These are phyloP conservation scores for Brachystomella parvula DNA, from an alignment of 1,140 invertebrate genomes.

Conservation along the genomic window DNA sequence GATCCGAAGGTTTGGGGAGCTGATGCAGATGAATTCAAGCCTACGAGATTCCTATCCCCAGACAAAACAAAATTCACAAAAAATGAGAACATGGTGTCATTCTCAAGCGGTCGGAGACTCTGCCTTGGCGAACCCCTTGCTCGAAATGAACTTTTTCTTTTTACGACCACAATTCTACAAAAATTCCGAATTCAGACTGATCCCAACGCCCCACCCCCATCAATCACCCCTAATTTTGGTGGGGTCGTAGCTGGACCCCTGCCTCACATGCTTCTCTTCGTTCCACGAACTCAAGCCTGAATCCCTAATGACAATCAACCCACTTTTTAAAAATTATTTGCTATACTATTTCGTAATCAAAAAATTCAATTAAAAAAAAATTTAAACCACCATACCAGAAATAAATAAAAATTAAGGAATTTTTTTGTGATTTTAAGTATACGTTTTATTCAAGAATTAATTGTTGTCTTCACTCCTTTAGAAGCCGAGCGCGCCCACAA, in stretches of 20 bases:
- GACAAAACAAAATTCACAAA: slow-evolving; percentile 23
- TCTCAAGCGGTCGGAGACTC: slow-evolving; percentile 16
- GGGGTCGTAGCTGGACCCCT: neutral
- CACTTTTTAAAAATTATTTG: neutral
- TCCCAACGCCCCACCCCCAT: neutral
- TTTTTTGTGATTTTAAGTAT: neutral
- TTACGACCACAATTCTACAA: slow-evolving; percentile 13
- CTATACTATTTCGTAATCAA: neutral
- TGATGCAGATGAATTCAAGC: slow-evolving; percentile 43
- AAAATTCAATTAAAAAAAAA: neutral
- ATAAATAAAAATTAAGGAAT: neutral
- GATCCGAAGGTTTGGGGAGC: slow-evolving; percentile 44
- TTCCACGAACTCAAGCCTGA: neutral
- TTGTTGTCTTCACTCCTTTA: too few species aligned
- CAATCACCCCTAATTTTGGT: neutral
- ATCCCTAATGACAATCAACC: neutral
- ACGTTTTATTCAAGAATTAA: neutral
- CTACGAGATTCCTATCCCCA: slow-evolving; percentile 45
- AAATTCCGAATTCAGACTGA: slow-evolving; percentile 12
- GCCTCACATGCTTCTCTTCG: neutral
- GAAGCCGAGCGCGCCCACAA: too few species aligned
- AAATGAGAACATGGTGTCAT: slow-evolving; percentile 20
- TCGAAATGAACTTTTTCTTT: slow-evolving; percentile 15
- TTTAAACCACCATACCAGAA: neutral
- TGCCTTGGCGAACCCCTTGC: slow-evolving; percentile 19